These are phyloP conservation scores for Larimichthys crocea DNA, from an alignment of 2,113 vertebrate genomes.

Conservation along the genomic window DNA sequence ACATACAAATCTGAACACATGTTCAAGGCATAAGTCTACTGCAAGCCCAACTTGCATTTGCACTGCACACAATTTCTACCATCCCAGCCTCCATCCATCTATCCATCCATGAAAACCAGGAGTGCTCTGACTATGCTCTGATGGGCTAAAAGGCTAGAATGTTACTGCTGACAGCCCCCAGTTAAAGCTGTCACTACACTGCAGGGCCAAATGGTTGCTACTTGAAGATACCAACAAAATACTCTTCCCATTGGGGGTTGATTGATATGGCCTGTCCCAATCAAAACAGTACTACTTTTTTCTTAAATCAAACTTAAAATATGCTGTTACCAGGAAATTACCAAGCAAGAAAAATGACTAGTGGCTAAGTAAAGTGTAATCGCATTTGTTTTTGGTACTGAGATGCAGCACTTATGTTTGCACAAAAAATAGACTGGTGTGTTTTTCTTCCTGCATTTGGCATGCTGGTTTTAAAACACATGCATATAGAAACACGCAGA, in stretches of 20 bases:
- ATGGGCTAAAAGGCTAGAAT: conserved; percentile 41
- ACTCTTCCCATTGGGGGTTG: conserved; percentile 1
- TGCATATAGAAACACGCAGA: not conserved
- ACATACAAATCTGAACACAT: not conserved
- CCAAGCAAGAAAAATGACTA: not conserved
- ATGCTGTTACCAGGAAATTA: not conserved
- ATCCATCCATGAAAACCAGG: conserved; percentile 39
- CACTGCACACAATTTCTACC: conserved; percentile 9
- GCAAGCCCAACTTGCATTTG: conserved; percentile 15
- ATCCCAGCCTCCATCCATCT: conserved; percentile 12
- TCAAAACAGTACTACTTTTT: not conserved
- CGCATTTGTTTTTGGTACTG: not conserved
- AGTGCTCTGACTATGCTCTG: conserved; percentile 30
- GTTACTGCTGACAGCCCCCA: conserved; percentile 27
- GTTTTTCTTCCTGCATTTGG: not conserved
- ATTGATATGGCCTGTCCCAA: not conserved
- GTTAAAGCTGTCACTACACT: conserved; percentile 38
- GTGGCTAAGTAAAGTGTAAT: not conserved
- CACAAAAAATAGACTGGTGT: not conserved
- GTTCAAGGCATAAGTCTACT: not conserved
- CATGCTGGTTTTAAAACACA: conserved; percentile 17
- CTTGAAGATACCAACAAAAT: conserved; percentile 1
- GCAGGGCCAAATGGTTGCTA: conserved; percentile 11
- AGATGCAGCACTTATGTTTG: not conserved
- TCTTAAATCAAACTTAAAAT: not conserved